Evolutionary conservation across 2,888 invertebrate genomes (phyloP).

Genomic region (Lasioglossum morio): DNA sequence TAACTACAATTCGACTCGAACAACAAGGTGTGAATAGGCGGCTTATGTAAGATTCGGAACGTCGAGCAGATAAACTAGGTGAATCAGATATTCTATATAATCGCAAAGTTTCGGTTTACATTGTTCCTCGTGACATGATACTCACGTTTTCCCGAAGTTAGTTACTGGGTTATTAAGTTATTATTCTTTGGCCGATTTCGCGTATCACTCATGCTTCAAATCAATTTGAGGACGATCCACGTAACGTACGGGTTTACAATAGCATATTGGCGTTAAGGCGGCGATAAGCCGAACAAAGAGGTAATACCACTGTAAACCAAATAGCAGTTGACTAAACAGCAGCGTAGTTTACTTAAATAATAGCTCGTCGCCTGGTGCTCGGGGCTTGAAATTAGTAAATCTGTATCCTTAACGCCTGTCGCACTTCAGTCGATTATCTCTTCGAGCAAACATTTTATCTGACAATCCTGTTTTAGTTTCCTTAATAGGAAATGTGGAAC

Average conservation of each 20-base stretch:
- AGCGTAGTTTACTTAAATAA: not conserved
- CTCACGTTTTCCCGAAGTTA: slow-evolving; percentile 38
- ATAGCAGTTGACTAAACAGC: not conserved
- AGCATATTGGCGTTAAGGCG: not conserved
- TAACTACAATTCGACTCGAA: slow-evolving; percentile 15
- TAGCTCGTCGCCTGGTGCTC: not conserved
- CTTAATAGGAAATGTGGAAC: not conserved
- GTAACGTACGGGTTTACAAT: not conserved
- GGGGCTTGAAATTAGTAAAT: not conserved
- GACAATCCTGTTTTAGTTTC: not conserved
- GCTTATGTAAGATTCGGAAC: slow-evolving; percentile 37
- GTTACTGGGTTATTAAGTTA: slow-evolving; percentile 52
- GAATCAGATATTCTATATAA: slow-evolving; percentile 53
- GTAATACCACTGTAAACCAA: not conserved
- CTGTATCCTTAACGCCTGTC: not conserved
- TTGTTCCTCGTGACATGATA: slow-evolving; percentile 37
- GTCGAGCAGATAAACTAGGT: slow-evolving; percentile 42
- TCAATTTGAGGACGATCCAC: not conserved
- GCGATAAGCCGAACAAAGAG: slow-evolving; percentile 3
- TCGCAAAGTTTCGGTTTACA: slow-evolving; percentile 45
- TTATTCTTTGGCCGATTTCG: slow-evolving; percentile 25
- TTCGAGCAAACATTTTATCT: not conserved
- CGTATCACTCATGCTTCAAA: not conserved
- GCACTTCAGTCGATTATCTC: not conserved
- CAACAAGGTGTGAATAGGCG: slow-evolving; percentile 34